Evolutionary conservation across 1,140 invertebrate genomes (phyloP).

Genomic region (Drosophila pandora): DNA sequence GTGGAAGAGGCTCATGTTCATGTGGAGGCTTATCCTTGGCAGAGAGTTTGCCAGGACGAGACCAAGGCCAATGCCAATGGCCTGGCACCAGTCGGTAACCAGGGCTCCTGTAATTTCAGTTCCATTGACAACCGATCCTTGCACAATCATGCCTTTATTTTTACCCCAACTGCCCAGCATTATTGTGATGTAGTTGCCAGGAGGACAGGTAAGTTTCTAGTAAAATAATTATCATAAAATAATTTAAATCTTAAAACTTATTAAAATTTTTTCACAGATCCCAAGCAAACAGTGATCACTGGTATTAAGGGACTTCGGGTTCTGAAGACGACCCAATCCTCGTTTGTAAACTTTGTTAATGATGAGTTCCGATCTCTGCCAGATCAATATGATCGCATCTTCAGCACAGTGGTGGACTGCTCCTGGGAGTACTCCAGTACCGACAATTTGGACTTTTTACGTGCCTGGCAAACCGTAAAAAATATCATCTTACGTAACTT

Average conservation of each 20-base stretch:
- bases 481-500: conserved; percentile 89
- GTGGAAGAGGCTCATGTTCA: conserved; percentile 88
- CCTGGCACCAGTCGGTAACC: neutral
- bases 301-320: conserved; percentile 88
- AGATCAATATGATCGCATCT: conserved; percentile 89
- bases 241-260: neutral
- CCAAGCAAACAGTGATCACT: conserved; percentile 85
- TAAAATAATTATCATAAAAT: neutral
- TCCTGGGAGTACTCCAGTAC: conserved; percentile 88
- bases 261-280: conserved; percentile 45
- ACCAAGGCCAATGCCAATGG: conserved; percentile 7
- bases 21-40: conserved; percentile 90
- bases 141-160: conserved; percentile 91
- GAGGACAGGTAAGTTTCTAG: conserved; percentile 86
- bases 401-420: conserved; percentile 89
- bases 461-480: conserved; percentile 87
- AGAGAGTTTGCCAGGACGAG: conserved; percentile 85
- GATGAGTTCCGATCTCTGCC: conserved; percentile 90
- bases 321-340: conserved; percentile 90
- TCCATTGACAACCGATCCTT: conserved; percentile 81
- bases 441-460: conserved; percentile 87
- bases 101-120: conserved; percentile 31
- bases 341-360: conserved; percentile 90
- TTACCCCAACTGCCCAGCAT: conserved; percentile 86
- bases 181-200: conserved; percentile 87